Base-by-base conservation (phyloP, 2,797 vertebrate species). In the Cephalopachus bancanus region DNA sequence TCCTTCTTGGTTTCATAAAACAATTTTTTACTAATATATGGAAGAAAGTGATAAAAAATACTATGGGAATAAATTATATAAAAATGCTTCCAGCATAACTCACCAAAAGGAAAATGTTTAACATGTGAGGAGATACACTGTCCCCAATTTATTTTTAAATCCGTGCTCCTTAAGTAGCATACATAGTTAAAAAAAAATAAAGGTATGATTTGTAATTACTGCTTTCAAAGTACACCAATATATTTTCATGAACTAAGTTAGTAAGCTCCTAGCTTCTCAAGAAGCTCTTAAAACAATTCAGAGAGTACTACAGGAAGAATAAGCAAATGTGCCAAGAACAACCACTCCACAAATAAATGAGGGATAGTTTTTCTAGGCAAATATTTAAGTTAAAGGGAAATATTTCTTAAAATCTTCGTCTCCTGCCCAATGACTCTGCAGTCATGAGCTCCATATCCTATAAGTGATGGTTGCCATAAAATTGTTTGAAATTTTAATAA, bases 401-500 rank as follows among this genome's bases (percentile, higher is more conserved):
- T 28, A 33, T 51, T 81, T 97, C 15, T 62, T 84, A n/a, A 94
- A 86, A 44, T 76, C 19, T 75, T 79, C 91, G 78, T 28, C 16
- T 83, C 19, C 28, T 59, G 72, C n/a, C 7, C 8, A 94, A 37
- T 69, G 83, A 62, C 0, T 69, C 10, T 72, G 3, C 1, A 49
- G 69, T 37, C 3, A 24, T 53, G 5, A 84, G 3, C 4, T 85
- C 30, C 33, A 51, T 26, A 57, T 65, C 3, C n/a, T 49, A 11
- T 33, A 94, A 69, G 12, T 44, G 28, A 89, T 53, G 60, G 24
- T 64, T 86, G n/a, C 16, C 62, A 74, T 33, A 7, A 94, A 88
- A 88, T 20, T 55, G 44, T 55, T 90, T 91, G 30, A 60, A 93
- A 91, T 81, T 95, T 95, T 88, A 88, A 79, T 30, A 86, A 76